Evolutionary conservation across 2,113 vertebrate genomes (phyloP).

Genomic region (Epinephelus cyanopodus): DNA sequence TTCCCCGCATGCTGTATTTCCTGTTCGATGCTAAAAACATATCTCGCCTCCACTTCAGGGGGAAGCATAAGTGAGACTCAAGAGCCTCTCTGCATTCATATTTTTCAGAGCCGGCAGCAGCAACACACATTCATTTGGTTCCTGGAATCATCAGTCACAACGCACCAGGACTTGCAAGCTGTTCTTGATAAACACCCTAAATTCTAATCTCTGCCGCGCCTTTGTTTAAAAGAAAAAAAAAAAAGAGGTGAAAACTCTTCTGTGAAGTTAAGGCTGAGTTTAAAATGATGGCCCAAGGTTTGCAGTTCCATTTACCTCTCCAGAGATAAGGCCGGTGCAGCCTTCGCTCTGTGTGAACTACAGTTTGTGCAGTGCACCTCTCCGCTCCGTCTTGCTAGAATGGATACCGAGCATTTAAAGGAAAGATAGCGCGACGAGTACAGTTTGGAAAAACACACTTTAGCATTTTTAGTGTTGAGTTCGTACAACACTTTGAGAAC

Average conservation of each 20-base stretch:
- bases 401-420: constrained; percentile 35
- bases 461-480: neutral
- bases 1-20: neutral
- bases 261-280: constrained; percentile 14
- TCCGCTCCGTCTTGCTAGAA: constrained; percentile 26
- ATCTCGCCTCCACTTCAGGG: neutral
- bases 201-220: neutral
- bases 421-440: constrained; percentile 15
- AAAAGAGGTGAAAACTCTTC: neutral
- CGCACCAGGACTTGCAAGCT: neutral
- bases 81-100: neutral
- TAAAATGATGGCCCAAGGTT: constrained; percentile 31
- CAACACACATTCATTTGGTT: neutral
- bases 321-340: constrained; percentile 44
- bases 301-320: constrained; percentile 40
- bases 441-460: constrained; percentile 12
- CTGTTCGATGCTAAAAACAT: neutral
- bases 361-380: constrained; percentile 17
- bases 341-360: neutral
- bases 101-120: neutral
- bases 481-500: constrained; percentile 14
- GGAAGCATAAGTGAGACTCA: neutral
- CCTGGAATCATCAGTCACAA: neutral
- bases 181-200: constrained; percentile 13
- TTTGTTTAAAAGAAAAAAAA: constrained; percentile 27